A percentile compares a stretch with the other conserved stretches of the same genome.
phyloP scores from a whole-genome alignment of 2,113 vertebrate genomes.

The Ptyas mucosa region DNA sequence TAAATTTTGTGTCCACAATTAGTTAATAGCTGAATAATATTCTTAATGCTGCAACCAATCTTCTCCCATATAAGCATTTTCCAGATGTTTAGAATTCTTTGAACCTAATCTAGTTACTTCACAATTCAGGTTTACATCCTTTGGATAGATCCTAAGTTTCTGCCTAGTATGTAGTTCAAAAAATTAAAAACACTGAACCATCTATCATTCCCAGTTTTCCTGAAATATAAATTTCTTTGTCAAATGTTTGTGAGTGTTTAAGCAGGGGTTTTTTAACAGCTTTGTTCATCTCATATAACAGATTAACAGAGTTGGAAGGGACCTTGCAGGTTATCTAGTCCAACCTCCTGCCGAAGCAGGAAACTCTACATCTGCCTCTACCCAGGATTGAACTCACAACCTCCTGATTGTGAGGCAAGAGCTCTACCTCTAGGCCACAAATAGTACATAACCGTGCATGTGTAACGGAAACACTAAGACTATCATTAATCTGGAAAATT shows the following conservation, averaged over 20 bases:
- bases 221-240: not conserved
- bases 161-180: not conserved
- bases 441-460: not conserved
- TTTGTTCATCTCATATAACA: not conserved
- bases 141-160: not conserved
- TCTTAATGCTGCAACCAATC: not conserved
- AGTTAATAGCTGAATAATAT: not conserved
- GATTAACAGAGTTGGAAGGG: too few species aligned
- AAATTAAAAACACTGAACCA: not conserved
- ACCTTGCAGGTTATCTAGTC: too few species aligned
- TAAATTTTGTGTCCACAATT: not conserved
- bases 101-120: not conserved
- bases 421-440: too few species aligned
- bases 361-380: too few species aligned
- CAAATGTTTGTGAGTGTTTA: not conserved
- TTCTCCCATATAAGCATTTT: rapidly evolving
- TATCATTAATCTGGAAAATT: not conserved
- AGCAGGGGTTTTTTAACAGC: not conserved
- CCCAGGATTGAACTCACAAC: too few species aligned
- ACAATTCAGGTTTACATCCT: not conserved
- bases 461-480: not conserved
- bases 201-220: not conserved
- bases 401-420: too few species aligned
- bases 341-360: too few species aligned
- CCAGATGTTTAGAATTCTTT: not conserved